Percentiles rank a stretch among this genome's conserved stretches.
These are phyloP conservation scores for Drosophila saltans DNA, from an alignment of 1,140 invertebrate genomes.

Conservation along the genomic window DNA sequence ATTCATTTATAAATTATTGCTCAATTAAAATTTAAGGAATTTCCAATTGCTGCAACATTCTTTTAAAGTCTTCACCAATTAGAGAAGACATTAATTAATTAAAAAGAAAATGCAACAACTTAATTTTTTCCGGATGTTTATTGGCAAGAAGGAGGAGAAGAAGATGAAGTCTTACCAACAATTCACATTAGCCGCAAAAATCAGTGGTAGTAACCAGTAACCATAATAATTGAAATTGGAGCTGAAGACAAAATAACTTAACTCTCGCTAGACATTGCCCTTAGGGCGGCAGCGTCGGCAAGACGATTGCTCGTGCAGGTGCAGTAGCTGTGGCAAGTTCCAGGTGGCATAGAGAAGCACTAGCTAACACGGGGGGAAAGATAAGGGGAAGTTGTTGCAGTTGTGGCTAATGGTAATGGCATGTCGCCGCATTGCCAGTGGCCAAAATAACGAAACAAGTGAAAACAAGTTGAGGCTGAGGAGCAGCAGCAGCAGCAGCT, in stretches of 20 bases:
- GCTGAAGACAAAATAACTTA: slow-evolving; percentile 16
- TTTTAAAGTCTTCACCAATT: no score
- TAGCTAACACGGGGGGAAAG: background rate
- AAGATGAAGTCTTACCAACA: background rate
- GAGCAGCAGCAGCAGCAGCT: slow-evolving; percentile 1
- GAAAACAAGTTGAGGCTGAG: slow-evolving; percentile 75
- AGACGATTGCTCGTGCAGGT: slow-evolving; percentile 13
- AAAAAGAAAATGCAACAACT: no score
- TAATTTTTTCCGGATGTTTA: no score
- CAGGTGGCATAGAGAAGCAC: background rate
- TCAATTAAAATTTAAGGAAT: no score
- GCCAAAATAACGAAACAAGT: slow-evolving; percentile 76
- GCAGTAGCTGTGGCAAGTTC: background rate
- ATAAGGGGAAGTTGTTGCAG: slow-evolving; percentile 16
- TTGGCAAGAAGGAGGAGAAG: no score
- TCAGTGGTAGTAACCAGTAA: slow-evolving; percentile 4
- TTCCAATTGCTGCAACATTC: no score
- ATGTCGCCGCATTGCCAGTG: slow-evolving; percentile 52
- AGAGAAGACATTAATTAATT: no score
- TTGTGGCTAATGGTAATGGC: slow-evolving; percentile 41
- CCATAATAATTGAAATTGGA: slow-evolving; percentile 34
- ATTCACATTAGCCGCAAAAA: slow-evolving; percentile 1
- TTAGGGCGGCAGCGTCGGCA: slow-evolving; percentile 18
- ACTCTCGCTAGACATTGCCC: slow-evolving; percentile 44
- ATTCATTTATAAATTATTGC: no score